Conservation (phyloP, 2,797 vertebrate species). For the Pteronotus mesoamericanus region DNA sequence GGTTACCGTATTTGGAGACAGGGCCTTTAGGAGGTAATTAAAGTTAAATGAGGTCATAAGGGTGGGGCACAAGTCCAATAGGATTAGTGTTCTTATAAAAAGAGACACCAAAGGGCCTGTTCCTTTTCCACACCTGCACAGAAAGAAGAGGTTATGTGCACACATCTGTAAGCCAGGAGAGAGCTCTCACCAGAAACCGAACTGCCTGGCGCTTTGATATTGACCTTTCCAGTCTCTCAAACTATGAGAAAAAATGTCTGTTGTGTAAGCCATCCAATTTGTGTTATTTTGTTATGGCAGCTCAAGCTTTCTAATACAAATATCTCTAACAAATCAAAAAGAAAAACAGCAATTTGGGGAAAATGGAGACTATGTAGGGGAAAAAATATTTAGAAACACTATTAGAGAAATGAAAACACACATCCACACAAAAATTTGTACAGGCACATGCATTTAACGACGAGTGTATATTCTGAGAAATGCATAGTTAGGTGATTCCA, state of each 20-base stretch:
- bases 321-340: slow-evolving; percentile 8
- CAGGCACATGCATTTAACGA: not conserved
- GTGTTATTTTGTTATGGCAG: not conserved
- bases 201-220: not conserved
- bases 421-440: not conserved
- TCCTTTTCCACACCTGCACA: not conserved
- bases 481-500: not conserved
- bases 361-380: not conserved
- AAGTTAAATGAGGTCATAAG: not conserved
- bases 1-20: not conserved
- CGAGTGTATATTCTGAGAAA: not conserved
- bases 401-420: not conserved
- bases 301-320: not conserved
- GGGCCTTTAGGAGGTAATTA: not conserved
- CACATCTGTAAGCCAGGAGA: not conserved
- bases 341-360: not conserved
- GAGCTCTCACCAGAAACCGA: not conserved
- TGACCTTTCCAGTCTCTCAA: not conserved
- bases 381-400: not conserved
- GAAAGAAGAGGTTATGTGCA: not conserved
- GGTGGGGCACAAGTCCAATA: not conserved
- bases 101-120: not conserved
- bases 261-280: not conserved
- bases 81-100: not conserved
- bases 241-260: not conserved